phyloP scores from a whole-genome alignment of 2,888 invertebrate species.

The Girardia tigrina region DNA sequence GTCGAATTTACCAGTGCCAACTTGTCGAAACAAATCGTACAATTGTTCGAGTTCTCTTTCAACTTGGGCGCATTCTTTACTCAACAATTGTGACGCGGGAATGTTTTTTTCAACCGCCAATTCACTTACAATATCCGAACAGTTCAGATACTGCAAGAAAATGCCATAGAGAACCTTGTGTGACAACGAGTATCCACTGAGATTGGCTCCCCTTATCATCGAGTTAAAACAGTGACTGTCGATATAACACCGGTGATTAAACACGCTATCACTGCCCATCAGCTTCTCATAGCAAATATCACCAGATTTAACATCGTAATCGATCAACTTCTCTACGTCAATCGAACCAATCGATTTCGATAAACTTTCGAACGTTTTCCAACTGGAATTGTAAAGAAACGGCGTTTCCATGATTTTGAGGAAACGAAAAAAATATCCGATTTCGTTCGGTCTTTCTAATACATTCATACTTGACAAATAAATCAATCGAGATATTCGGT shows the following conservation, averaged over 20 bases:
- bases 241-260: neutral
- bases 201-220: neutral
- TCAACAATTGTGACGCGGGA: neutral
- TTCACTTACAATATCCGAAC: neutral
- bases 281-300: conserved; percentile 4
- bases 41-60: neutral
- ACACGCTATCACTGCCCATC: neutral
- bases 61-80: neutral
- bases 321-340: neutral
- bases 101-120: neutral
- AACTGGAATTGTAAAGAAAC: neutral
- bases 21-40: neutral
- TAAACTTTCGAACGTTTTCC: neutral
- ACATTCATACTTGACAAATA: neutral
- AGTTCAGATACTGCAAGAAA: neutral
- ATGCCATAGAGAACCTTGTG: conserved; percentile 4
- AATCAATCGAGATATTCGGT: neutral
- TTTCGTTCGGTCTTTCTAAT: neutral
- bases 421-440: neutral
- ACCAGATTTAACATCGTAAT: neutral
- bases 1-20: neutral
- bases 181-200: neutral
- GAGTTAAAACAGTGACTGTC: neutral
- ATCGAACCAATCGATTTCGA: neutral
- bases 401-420: neutral